Base-by-base conservation (phyloP, 1,140 invertebrate genomes). In the Drosophila serrata region DNA sequence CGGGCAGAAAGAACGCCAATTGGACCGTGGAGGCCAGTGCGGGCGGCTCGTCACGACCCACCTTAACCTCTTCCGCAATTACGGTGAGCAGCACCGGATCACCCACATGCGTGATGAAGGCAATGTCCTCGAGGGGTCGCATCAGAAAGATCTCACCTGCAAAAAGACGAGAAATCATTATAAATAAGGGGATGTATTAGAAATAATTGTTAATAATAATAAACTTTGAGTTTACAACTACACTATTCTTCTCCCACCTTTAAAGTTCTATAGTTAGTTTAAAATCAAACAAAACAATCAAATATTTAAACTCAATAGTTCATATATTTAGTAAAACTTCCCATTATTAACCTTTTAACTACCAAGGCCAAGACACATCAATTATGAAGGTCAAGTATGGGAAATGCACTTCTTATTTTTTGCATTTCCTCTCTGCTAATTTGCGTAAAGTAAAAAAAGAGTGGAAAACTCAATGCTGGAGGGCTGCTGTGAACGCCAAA, bases 51-150 rank as follows among this genome's bases (percentile, higher is more conserved):
- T 96, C 95, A 80, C 94, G 93, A 73, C 94, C 93, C 78, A 95
- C 75, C 86, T 95, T 92, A 93, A 98, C 95, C 93, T 98, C 97
- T 91, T 97, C 97, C 13, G 97, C 97, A 27, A 97, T 95, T 22
- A 98, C 95, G 5, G 95, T 97, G 39, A 98, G 93, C 37, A 97
- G 93, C 45, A 98, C 95, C 12, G 97, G 97, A 61, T 96, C 95
- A 42, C 96, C 95, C 15, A 95, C 94, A 81, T 96, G 95, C 22
- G 95, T 96, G 76, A 97, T 96, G 59, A 95, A 94, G 37, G 95
- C 95, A 70, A 98, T 94, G 75, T 97, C 96, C 65, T 96, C 95
- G 29, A 97, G 91, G 4, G 96, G 95, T 60, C 95, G 94, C 37
- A 95, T 94, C 31, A 98, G 93, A 57, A 94, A 95, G 59, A 98